Base-by-base conservation (phyloP, 2,113 vertebrate species). In the Mesoclemmys tuberculata region DNA sequence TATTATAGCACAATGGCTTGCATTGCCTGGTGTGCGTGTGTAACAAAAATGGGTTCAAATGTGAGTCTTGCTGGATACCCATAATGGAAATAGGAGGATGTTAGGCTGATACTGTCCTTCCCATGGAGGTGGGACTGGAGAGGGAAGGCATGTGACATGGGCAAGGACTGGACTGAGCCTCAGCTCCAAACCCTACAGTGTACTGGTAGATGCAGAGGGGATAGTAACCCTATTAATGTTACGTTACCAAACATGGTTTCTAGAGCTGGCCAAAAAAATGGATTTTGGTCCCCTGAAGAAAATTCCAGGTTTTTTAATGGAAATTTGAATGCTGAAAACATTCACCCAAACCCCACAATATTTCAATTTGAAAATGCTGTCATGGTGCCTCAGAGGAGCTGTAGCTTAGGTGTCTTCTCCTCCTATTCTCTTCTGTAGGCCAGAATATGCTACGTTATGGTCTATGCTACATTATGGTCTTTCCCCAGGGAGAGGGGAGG, bases 191-290 rank as follows among this genome's bases (percentile, higher is more conserved):
- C 35, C 49, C 35, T n/a, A 13, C n/a, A 38, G 49, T 51, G 19
- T 11, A 84, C 58, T 10, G 82, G 12, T 16, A 24, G 54, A 55
- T 52, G 22, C 5, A 38, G 56, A 31, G 8, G 19, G 3, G 56
- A 78, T 94, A 82, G 92, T 93, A 64, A 46, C 6, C 3, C 7
- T 22, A 80, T 89, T 94, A 95, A 87, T 71, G 27, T 88, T 92
- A 93, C 80, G 89, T 82, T 92, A 92, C 84, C 91, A 93, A 97
- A 93, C 22, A 87, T 22, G 0, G 13, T n/a, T 24, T 95, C 86
- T 90, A 87, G 91, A 75, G 19, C 80, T 19, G 6, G 6, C 27
- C 87, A 38, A 85, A 93, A n/a, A 96, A 95, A 94, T 55, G 1
- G 5, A 0, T 16, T 92, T 87, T 91, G 41, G 55, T 68, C 16